Conservation (phyloP, 2,797 vertebrate species). For the Chelon labrosus region DNA sequence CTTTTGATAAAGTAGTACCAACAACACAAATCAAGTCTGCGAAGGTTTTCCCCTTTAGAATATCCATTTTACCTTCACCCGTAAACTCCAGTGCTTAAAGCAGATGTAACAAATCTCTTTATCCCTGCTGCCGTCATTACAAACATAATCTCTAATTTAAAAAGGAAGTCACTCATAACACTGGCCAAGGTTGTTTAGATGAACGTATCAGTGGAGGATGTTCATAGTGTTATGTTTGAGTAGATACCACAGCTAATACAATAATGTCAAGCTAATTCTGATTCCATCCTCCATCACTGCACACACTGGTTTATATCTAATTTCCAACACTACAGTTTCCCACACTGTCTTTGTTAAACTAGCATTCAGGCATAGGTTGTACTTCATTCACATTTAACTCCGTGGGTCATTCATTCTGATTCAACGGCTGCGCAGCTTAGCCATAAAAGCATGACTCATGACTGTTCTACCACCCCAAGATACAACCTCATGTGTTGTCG, state of each 20-base stretch:
- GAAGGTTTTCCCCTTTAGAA: conserved; percentile 1
- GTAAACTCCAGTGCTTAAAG: conserved; percentile 35
- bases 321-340: neutral
- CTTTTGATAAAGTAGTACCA: conserved; percentile 13
- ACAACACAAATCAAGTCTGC: neutral
- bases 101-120: conserved; percentile 58
- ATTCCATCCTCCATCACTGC: conserved; percentile 21
- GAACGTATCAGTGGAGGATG: conserved; percentile 25
- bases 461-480: too few relatives aligned
- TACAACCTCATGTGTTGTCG: too few relatives aligned
- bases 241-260: conserved; percentile 30
- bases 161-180: conserved; percentile 44
- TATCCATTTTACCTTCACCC: conserved; percentile 55
- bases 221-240: conserved; percentile 16
- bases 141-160: conserved; percentile 62
- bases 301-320: neutral
- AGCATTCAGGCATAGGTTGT: neutral
- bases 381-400: neutral
- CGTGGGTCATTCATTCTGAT: neutral
- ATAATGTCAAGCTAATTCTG: conserved; percentile 29
- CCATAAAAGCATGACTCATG: neutral
- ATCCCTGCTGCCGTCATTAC: conserved; percentile 56
- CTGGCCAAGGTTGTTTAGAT: conserved; percentile 60
- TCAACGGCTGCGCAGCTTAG: neutral
- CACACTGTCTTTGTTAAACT: neutral